These are phyloP conservation scores for Arion vulgaris DNA, from an alignment of 1,140 invertebrate species.

Conservation along the genomic window DNA sequence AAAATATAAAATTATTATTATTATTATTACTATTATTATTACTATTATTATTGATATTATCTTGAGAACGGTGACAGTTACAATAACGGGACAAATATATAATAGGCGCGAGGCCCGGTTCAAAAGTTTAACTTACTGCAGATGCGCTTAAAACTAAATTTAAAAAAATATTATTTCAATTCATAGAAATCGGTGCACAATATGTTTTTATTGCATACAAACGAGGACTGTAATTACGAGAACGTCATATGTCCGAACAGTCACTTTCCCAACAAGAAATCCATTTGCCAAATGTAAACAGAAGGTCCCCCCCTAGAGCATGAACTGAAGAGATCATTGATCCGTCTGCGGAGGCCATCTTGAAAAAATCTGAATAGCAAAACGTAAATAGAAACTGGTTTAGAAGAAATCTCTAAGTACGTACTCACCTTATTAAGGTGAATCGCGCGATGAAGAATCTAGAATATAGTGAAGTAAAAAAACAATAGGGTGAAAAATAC, in stretches of 20 bases:
- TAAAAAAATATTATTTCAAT: background rate
- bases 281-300: background rate
- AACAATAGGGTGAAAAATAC: background rate
- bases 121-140: background rate
- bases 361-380: background rate
- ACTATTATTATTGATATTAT: too few species aligned
- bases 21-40: too few species aligned
- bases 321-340: background rate
- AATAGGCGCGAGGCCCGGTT: background rate
- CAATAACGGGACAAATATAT: background rate
- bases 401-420: background rate
- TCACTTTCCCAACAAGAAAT: background rate
- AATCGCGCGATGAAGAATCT: background rate
- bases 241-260: background rate
- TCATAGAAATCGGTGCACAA: background rate
- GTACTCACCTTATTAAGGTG: background rate
- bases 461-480: constrained; percentile 4
- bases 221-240: background rate
- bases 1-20: too few species aligned
- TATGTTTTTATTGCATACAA: background rate
- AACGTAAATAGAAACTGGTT: too few species aligned
- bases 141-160: background rate
- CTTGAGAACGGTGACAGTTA: background rate
- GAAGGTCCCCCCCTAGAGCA: background rate
- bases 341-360: background rate